Base-by-base conservation (phyloP, 1,140 invertebrate species). In the Drosophila prosaltans region DNA sequence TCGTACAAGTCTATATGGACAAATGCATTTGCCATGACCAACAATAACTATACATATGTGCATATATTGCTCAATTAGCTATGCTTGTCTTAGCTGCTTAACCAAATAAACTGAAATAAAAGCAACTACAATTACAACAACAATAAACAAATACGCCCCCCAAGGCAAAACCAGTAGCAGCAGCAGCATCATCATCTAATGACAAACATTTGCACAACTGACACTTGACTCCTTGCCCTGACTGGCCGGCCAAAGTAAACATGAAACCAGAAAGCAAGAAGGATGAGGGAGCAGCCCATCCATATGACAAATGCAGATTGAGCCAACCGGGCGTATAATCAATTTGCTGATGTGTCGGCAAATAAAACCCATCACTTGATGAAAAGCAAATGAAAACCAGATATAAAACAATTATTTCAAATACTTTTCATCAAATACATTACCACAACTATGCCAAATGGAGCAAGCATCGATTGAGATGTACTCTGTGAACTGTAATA, bases 311-410 rank as follows among this genome's bases (percentile, higher is more conserved):
- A 59, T 59, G 58, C 41, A 48, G 24, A 71, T 61, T 40, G 57
- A 62, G 32, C 67, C 74, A 76, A 65, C 74, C 16, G 74, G 48
- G 74, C 74, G 74, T 62, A 62, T 77, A 77, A 77, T 77, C 74
- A 77, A 77, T 77, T 71, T 77, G 61, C 67, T 77, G 67, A 77
- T 71, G 66, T 55, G 43, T 77, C 60, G 69, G 59, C 74, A 70
- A 70, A 77, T 48, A 65, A 77, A 77, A 65, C 45, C 39, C 10
- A 62, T 45, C 24, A 24, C 45, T 10, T 51, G 45, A 62, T 55
- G 28, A 61, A 30, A 55, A 64, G 57, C 59, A 61, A 11, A 45
- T 36, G 36, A 41, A 61, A 61, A 21, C 21, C 6, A 61, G 21
- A 21, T 21, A 61, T 61, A 39, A 61, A 6, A 21, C 21, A 39